Evolutionary conservation across 2,113 vertebrate genomes (phyloP).

Genomic region (Phasianus colchicus): DNA sequence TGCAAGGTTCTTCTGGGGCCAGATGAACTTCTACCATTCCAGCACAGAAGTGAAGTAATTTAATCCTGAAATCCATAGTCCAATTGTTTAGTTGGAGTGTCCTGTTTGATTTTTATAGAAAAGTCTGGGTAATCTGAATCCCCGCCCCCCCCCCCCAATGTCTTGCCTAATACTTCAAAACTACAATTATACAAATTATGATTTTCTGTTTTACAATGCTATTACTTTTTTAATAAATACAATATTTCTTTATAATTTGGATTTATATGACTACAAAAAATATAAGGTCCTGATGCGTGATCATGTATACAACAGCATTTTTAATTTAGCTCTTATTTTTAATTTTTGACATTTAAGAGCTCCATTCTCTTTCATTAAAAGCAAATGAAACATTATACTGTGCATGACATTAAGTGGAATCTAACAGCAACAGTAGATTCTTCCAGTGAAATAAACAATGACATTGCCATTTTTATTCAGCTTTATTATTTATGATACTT

Average conservation of each 20-base stretch:
- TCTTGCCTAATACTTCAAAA: neutral
- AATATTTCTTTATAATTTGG: neutral
- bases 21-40: neutral
- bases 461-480: neutral
- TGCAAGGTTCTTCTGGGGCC: neutral
- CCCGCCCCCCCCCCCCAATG: neutral
- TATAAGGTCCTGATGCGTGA: neutral
- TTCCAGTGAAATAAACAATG: neutral
- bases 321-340: neutral
- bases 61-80: neutral
- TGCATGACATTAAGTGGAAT: neutral
- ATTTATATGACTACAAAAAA: neutral
- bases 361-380: slow-evolving; percentile 26
- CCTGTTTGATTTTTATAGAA: neutral
- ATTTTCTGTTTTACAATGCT: neutral
- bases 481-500: neutral
- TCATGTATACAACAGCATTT: neutral
- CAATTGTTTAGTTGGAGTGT: neutral
- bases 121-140: neutral
- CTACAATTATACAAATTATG: neutral
- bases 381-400: neutral
- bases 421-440: neutral
- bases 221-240: neutral
- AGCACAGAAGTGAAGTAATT: neutral
- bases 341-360: neutral